These are phyloP conservation scores for Ctenochaetus hawaiiensis DNA, from an alignment of 2,797 vertebrate species.

Conservation along the genomic window DNA sequence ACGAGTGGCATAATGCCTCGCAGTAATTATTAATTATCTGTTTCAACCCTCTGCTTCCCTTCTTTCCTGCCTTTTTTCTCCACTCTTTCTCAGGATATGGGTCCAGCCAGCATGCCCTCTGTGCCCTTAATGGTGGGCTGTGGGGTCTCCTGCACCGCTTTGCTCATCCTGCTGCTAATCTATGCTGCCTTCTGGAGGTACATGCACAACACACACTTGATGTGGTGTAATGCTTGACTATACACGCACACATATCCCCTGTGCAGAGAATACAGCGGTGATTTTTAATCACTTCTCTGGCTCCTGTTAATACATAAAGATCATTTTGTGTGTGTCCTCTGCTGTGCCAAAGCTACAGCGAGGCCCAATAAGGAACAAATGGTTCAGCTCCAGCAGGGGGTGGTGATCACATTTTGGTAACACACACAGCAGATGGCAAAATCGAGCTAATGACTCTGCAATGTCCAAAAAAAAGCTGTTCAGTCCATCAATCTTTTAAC, in stretches of 20 bases:
- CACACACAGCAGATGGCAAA: slow-evolving; percentile 69
- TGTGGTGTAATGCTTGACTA: not conserved
- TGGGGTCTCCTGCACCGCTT: slow-evolving; percentile 94
- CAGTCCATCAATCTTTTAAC: slow-evolving; percentile 44
- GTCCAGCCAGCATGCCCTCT: slow-evolving; percentile 91
- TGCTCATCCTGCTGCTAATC: slow-evolving; percentile 95
- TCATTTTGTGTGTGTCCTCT: slow-evolving; percentile 33
- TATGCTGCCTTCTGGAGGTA: slow-evolving; percentile 99
- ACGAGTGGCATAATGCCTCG: not conserved
- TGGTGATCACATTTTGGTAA: slow-evolving; percentile 53
- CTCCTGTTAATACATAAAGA: slow-evolving; percentile 7
- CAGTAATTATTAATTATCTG: not conserved
- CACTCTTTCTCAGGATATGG: slow-evolving; percentile 88
- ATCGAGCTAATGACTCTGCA: slow-evolving; percentile 62
- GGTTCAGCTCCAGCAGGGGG: slow-evolving; percentile 56
- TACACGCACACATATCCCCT: not conserved
- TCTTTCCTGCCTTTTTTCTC: slow-evolving; percentile 1
- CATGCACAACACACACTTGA: not conserved
- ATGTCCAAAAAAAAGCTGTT: slow-evolving; percentile 51
- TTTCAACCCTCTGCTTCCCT: not conserved
- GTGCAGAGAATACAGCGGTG: not conserved
- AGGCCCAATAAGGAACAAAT: slow-evolving; percentile 78
- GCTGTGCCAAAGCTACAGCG: slow-evolving; percentile 65
- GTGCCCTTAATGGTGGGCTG: slow-evolving; percentile 99
- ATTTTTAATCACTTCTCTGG: not conserved